Conservation (phyloP, 2,113 vertebrate species). For the Corvus moneduloides region DNA sequence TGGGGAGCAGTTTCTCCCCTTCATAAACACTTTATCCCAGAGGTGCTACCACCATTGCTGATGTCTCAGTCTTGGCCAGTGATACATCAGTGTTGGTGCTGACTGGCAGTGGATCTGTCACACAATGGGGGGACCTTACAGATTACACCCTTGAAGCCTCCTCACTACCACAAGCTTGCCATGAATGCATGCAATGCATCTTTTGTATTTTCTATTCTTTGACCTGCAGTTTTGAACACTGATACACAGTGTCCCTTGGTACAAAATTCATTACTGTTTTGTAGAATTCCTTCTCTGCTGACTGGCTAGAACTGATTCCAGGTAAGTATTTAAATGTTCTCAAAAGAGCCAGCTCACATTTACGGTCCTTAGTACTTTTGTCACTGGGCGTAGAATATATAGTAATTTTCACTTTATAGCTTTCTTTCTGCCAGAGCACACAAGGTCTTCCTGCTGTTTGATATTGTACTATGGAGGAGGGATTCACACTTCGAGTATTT, state of each 20-base stretch:
- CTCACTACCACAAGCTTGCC: background rate
- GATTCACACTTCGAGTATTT: background rate
- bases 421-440: background rate
- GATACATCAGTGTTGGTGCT: fast-evolving
- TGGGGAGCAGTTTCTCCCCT: background rate
- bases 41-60: fast-evolving
- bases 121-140: fast-evolving
- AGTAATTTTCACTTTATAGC: background rate
- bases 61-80: fast-evolving
- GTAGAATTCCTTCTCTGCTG: background rate
- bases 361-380: fast-evolving
- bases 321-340: background rate
- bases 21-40: background rate
- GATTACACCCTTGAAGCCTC: fast-evolving
- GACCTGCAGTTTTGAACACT: background rate
- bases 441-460: fast-evolving
- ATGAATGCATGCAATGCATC: fast-evolving
- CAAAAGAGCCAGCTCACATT: background rate
- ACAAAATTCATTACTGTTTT: background rate
- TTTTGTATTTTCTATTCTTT: background rate
- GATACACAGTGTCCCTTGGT: background rate
- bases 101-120: fast-evolving
- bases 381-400: background rate
- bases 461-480: background rate
- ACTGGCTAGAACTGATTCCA: background rate